Evolutionary conservation across 2,797 vertebrate species (phyloP).

Genomic region (Schizopygopsis malacanthus): DNA sequence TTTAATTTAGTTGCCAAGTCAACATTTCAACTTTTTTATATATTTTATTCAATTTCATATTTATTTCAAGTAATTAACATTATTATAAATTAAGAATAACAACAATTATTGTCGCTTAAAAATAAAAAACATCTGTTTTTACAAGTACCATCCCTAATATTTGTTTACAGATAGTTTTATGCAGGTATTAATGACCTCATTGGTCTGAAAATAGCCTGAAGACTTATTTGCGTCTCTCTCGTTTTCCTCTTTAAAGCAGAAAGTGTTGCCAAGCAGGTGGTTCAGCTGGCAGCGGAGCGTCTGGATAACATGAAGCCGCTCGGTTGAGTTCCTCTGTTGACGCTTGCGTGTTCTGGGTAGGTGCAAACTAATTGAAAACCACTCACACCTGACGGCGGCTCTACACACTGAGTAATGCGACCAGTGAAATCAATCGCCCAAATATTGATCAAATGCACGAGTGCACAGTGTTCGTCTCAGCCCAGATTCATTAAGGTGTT

Average conservation of each 20-base stretch:
- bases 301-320: constrained; percentile 60
- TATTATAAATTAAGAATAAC: too few relatives aligned
- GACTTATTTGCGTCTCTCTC: not conserved
- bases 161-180: not conserved
- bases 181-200: not conserved
- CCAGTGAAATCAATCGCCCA: constrained; percentile 53
- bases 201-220: not conserved
- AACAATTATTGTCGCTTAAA: too few relatives aligned
- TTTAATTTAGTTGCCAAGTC: too few relatives aligned
- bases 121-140: too few relatives aligned
- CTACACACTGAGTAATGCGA: constrained; percentile 65
- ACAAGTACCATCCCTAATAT: not conserved
- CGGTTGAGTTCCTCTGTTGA: constrained; percentile 44
- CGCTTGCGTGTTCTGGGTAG: constrained; percentile 57
- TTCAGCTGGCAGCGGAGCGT: not conserved
- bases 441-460: constrained; percentile 60
- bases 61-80: too few relatives aligned
- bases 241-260: not conserved
- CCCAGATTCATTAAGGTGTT: constrained; percentile 47
- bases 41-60: too few relatives aligned
- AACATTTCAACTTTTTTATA: too few relatives aligned
- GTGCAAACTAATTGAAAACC: constrained; percentile 58
- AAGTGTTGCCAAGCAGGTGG: not conserved
- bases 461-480: constrained; percentile 42
- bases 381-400: constrained; percentile 63